Conservation (phyloP, 2,113 vertebrate genomes). For the Myotis brandtii region DNA sequence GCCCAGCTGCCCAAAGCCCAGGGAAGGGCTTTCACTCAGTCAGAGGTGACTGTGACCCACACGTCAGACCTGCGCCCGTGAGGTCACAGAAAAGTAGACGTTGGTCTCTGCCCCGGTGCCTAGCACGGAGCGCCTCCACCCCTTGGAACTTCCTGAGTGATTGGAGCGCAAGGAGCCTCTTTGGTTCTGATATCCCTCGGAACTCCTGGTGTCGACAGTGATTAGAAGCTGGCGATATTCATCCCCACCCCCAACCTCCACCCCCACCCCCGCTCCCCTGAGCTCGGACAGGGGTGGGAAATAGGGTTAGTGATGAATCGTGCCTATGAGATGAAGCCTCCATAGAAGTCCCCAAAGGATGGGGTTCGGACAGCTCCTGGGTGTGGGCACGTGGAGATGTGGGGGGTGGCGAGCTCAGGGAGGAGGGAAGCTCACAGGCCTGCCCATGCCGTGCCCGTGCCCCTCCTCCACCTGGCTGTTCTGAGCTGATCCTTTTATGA, state of each 20-base stretch:
- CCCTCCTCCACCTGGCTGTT: not conserved
- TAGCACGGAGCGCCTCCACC: not conserved
- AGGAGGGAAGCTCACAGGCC: not conserved
- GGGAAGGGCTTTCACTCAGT: too few relatives aligned
- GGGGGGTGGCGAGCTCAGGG: not conserved
- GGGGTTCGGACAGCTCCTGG: not conserved
- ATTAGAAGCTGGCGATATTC: not conserved
- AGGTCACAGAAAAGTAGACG: too few relatives aligned
- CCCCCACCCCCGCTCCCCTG: too few relatives aligned
- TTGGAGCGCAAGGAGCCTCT: not conserved
- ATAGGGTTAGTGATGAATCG: too few relatives aligned
- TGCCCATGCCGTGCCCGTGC: not conserved
- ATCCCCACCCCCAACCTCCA: not conserved
- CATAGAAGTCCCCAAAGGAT: too few relatives aligned
- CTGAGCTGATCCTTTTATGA: not conserved
- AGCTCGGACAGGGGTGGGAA: not conserved
- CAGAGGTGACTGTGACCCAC: too few relatives aligned
- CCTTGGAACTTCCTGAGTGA: not conserved
- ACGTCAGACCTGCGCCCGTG: too few relatives aligned
- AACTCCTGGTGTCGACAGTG: not conserved
- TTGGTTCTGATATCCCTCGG: not conserved
- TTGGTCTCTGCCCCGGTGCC: too few relatives aligned
- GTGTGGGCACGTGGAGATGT: not conserved
- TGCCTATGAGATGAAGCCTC: not conserved
- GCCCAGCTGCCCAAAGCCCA: too few relatives aligned